Evolutionary conservation across 2,797 vertebrate genomes (phyloP), one percentile per base, ranked within the genome.

Genomic region (Vespertilio murinus): DNA sequence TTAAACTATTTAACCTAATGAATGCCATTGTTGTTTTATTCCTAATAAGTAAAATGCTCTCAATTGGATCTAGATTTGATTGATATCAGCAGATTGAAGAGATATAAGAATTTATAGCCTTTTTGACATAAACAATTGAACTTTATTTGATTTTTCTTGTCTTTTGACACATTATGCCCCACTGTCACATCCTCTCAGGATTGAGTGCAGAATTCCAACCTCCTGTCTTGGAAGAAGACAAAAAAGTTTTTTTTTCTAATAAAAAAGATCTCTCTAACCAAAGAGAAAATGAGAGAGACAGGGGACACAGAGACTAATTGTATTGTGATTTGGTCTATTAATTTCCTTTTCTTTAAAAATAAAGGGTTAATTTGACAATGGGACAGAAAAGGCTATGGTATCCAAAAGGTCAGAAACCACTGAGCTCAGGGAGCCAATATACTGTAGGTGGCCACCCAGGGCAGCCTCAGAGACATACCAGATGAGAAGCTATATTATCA

Each of bases 371-470:
- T 56, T 54, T 88, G 20, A 85, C 18, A 93, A 5, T 38, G 42
- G 14, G 28, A 59, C 9, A 8, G 12, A 40, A 92, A 70, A 88
- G 5, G 52, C 54, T 18, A 25, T 17, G 13, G 13, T 4, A 78
- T 69, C 23, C 38, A 61, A 75, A 73, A 93, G 5, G 28, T 40
- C 8, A 70, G 30, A 30, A 65, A 59, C 6, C 12, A 6, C 4
- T 23, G 42, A 75, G 12, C 3, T 64, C 47, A 92, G 42, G 6
- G 23, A 64, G 42, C 1, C 16, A 28, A 69, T 2, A 0, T 0
- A 25, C 11, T 2, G 7, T n/a, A 6, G 12, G 13, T 0, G 12
- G 7, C 7, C 2, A 6, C 38, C 30, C 11, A 11, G 4, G 16
- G 8, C 2, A 0, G 59, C 54, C 52, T 71, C 69, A 54, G 54